Evolutionary conservation across 1,140 invertebrate species (phyloP), one percentile per base, ranked within the genome.

Genomic region (Drosophila guanche): DNA sequence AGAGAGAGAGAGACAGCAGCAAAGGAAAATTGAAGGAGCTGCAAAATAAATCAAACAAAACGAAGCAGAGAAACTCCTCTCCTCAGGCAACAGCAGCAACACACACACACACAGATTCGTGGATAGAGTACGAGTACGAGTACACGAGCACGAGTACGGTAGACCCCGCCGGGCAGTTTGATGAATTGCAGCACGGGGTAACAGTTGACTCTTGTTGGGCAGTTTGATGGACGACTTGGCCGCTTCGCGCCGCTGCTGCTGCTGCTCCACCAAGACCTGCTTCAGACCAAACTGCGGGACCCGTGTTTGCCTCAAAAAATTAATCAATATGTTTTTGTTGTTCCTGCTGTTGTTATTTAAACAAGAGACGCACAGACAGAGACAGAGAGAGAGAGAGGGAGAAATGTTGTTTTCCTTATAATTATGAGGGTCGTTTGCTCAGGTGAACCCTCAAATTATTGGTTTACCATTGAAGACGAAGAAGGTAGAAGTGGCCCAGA

Each of bases 31-130:
- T 81, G 79, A 77, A 81, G 73, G 70, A 83, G 79, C 79, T 84
- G 79, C 69, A 79, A 66, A 83, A 83, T 83, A 83, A 83, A 84
- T 83, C 79, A 83, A 83, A 84, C 75, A 83, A 81, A 66, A 52
- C 51, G 43, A 74, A 47, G n/a, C 25, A 27, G 50, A 45, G 40
- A 43, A 45, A 60, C 33, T 37, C 33, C 33, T 37, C 33, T 37
- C 12, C 10, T 37, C 33, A 37, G 10, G 3, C 10, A 47, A 20
- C 23, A 55, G 14, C 10, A 47, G 46, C 25, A 16, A 16, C 43
- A 62, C 60, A 37, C 10, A 37, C 10, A 37, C 10, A 12, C 1
- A 12, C 10, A 37, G 0, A 37, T 1, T 10, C 33, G 1, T 12
- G 12, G 2, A 37, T 37, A 37, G 33, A 33, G 6, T 33, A 8